These are phyloP conservation scores for Cyprinella venusta DNA, from an alignment of 2,797 vertebrate genomes.

Conservation along the genomic window DNA sequence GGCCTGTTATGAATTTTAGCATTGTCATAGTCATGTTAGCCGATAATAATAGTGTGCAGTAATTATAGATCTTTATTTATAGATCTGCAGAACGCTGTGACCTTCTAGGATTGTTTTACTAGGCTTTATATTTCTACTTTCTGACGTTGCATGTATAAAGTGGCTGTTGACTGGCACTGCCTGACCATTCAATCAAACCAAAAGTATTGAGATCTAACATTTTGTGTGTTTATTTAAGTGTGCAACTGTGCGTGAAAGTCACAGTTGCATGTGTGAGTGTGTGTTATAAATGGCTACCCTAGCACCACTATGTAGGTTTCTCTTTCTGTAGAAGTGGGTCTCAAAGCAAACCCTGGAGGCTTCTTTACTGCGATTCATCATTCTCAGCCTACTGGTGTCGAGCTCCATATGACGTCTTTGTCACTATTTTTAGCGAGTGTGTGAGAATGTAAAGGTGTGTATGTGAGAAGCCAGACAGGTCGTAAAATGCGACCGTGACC, in stretches of 20 bases:
- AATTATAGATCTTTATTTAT: conserved; percentile 63
- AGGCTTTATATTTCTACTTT: conserved; percentile 42
- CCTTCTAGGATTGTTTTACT: conserved; percentile 53
- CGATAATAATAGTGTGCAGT: conserved; percentile 45
- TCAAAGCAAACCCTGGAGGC: conserved; percentile 73
- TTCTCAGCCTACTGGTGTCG: conserved; percentile 64
- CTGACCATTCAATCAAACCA: conserved; percentile 3
- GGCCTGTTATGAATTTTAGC: neutral
- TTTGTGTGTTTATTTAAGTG: conserved; percentile 1
- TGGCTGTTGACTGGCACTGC: neutral
- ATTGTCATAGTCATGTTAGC: conserved; percentile 5
- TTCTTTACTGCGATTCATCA: conserved; percentile 75
- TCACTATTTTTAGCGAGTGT: conserved; percentile 68
- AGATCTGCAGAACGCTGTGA: conserved; percentile 52
- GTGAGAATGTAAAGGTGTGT: conserved; percentile 29
- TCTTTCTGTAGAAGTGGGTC: conserved; percentile 64
- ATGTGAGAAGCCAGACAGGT: conserved; percentile 27
- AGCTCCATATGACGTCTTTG: conserved; percentile 64
- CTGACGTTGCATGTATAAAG: conserved; percentile 13
- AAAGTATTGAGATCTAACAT: neutral
- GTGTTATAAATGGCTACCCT: neutral
- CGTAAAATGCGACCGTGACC: conserved; percentile 10
- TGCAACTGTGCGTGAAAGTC: neutral
- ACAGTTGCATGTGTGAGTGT: neutral
- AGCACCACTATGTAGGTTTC: conserved; percentile 24